Evolutionary conservation across 2,113 vertebrate genomes (phyloP).

Genomic region (Apodemus speciosus): DNA sequence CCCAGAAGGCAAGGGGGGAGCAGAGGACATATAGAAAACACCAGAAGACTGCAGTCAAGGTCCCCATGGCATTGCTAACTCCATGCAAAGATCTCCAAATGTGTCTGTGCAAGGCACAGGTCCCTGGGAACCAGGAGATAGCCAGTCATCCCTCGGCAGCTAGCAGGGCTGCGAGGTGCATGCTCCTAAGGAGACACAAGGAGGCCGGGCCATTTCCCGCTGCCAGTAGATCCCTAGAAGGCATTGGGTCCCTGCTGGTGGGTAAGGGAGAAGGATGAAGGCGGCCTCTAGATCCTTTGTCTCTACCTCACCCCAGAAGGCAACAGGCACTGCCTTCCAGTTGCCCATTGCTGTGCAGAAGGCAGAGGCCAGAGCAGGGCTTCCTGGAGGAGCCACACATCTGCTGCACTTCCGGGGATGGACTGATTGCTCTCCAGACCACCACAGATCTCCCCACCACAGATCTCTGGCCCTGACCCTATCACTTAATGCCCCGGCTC

Average conservation of each 20-base stretch:
- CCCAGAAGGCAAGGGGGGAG: not conserved
- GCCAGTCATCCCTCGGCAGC: not conserved
- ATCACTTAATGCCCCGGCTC: not conserved
- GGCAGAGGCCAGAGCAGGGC: not conserved
- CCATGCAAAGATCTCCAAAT: not conserved
- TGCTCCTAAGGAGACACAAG: too few relatives aligned
- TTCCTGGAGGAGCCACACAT: not conserved
- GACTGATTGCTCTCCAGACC: not conserved
- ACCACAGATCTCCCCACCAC: not conserved
- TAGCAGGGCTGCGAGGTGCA: not conserved
- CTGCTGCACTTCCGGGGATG: not conserved
- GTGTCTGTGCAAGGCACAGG: not conserved
- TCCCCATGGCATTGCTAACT: not conserved
- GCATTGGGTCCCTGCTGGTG: not conserved
- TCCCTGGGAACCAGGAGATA: not conserved
- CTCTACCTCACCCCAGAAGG: not conserved
- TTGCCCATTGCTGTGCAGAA: rapidly evolving
- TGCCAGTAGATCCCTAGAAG: not conserved
- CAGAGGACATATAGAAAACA: not conserved
- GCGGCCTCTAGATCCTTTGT: not conserved
- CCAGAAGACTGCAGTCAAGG: not conserved
- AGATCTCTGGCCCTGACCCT: not conserved
- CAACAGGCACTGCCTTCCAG: not conserved
- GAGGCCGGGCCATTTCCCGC: not conserved
- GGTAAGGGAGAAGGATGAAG: not conserved